Evolutionary conservation across 2,113 vertebrate genomes (phyloP).

Genomic region (Ptychochromis oligacanthus): DNA sequence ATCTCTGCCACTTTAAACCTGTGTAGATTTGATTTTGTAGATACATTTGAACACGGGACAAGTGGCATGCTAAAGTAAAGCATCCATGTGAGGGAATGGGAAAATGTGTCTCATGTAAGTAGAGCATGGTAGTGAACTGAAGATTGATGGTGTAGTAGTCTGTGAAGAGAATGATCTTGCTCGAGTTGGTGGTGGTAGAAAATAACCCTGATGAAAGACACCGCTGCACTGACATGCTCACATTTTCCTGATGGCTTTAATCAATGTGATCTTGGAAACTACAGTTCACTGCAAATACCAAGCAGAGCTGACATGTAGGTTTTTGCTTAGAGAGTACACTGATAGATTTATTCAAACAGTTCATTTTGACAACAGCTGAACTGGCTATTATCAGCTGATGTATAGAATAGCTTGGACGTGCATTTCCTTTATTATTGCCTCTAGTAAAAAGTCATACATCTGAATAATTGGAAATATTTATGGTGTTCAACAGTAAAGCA

Average conservation of each 20-base stretch:
- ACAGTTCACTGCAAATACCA: too few species aligned
- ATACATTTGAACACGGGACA: constrained; percentile 11
- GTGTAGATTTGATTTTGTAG: constrained; percentile 1
- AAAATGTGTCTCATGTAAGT: background rate
- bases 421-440: constrained; percentile 1
- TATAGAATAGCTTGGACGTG: background rate
- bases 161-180: background rate
- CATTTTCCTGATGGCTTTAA: background rate
- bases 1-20: background rate
- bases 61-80: background rate
- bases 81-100: background rate
- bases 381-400: background rate
- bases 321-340: too few species aligned
- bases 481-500: too few species aligned
- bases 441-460: background rate
- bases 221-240: background rate
- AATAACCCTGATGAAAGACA: background rate
- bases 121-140: background rate
- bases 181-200: background rate
- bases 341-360: too few species aligned
- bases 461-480: background rate
- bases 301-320: too few species aligned
- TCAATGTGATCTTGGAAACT: background rate
- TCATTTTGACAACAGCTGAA: too few species aligned
- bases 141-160: background rate